A percentile compares a stretch with the other conserved stretches of the same genome.
phyloP scores from a whole-genome alignment of 1,140 invertebrate species.

The Trichoplusia ni region DNA sequence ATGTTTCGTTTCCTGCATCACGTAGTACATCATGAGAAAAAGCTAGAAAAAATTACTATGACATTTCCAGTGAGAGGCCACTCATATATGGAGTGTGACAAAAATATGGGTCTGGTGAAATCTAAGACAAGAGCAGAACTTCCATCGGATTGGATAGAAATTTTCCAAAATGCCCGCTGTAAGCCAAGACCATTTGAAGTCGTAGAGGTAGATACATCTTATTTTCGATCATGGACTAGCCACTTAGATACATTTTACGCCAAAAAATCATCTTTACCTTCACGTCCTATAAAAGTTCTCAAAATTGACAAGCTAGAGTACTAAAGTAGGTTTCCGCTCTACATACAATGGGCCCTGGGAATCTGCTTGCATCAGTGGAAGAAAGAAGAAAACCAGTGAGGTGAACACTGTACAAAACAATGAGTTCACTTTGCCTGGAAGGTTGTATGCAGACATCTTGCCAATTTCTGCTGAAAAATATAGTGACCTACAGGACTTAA shows the following conservation, averaged over 20 bases:
- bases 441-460: background rate
- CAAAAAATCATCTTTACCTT: constrained; percentile 24
- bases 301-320: background rate
- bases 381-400: background rate
- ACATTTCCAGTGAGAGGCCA: no score
- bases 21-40: no score
- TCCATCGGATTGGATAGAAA: constrained; percentile 8
- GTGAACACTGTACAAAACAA: background rate
- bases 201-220: constrained; percentile 11
- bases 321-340: background rate
- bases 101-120: constrained; percentile 25
- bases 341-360: background rate
- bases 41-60: no score
- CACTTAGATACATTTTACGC: constrained; percentile 19
- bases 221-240: constrained; percentile 21
- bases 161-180: background rate
- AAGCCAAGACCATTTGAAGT: constrained; percentile 11
- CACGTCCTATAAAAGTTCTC: constrained; percentile 2
- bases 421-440: background rate
- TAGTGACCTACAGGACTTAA: background rate
- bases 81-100: constrained; percentile 23
- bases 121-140: constrained; percentile 21
- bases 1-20: no score
- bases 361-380: background rate
- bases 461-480: background rate